These are phyloP conservation scores for Cyanocitta stelleri DNA, from an alignment of 2,113 vertebrate species.

Conservation along the genomic window DNA sequence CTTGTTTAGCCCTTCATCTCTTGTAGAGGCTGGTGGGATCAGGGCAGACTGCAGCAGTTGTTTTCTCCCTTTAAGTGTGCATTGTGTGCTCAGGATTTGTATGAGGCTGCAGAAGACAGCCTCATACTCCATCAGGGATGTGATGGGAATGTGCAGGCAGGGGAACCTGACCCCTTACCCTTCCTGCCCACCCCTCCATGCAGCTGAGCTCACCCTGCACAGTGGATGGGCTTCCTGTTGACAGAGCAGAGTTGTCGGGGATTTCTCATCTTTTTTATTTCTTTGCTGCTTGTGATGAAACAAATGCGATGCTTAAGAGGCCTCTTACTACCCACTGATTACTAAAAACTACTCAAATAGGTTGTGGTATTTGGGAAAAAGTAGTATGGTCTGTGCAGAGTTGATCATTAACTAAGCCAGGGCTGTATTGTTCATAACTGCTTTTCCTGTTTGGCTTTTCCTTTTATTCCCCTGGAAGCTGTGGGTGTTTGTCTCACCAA, in stretches of 20 bases:
- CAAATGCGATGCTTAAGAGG: background rate
- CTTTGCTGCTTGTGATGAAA: background rate
- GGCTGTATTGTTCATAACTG: conserved; percentile 11
- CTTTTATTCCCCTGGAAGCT: conserved; percentile 34
- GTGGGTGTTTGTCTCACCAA: background rate
- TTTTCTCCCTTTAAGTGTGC: background rate
- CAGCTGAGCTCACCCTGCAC: background rate
- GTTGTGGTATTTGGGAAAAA: background rate
- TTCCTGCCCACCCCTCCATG: background rate
- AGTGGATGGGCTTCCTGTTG: conserved; percentile 14
- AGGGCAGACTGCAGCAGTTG: background rate
- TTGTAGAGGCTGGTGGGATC: background rate
- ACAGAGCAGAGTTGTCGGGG: fast-evolving
- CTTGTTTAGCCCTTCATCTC: background rate
- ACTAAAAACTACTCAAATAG: background rate
- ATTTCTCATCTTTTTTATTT: background rate
- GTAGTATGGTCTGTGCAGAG: background rate
- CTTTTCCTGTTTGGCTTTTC: conserved; percentile 58
- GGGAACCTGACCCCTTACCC: conserved; percentile 20
- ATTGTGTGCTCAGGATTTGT: background rate
- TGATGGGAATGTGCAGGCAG: background rate
- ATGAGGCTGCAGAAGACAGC: fast-evolving
- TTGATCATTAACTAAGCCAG: conserved; percentile 46
- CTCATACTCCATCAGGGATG: fast-evolving
- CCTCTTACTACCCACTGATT: background rate